These are phyloP conservation scores for Reticulitermes lucifugus DNA, from an alignment of 2,888 invertebrate species.

Conservation along the genomic window DNA sequence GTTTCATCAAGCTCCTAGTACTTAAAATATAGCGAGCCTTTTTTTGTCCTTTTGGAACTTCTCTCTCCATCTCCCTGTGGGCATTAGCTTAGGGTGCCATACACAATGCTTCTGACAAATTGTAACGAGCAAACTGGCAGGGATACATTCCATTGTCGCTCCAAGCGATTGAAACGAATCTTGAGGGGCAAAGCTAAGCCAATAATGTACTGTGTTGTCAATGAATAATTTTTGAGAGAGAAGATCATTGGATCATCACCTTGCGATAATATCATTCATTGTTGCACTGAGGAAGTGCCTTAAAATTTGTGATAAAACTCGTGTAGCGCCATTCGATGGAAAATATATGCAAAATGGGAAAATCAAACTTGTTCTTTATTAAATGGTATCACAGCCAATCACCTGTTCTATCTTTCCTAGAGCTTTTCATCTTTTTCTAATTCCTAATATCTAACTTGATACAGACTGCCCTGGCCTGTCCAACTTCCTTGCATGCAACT, in stretches of 20 bases:
- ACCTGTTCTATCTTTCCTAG: not conserved
- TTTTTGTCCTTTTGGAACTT: slow-evolving; percentile 43
- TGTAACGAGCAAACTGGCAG: slow-evolving; percentile 48
- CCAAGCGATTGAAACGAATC: slow-evolving; percentile 33
- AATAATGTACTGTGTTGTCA: slow-evolving; percentile 23
- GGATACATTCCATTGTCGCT: slow-evolving; percentile 53
- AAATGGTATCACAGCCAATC: not conserved
- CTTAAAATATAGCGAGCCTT: slow-evolving; percentile 50
- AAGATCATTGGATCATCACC: slow-evolving; percentile 49
- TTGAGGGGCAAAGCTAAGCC: slow-evolving; percentile 26
- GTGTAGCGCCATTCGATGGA: slow-evolving; percentile 55
- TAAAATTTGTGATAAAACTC: slow-evolving; percentile 55
- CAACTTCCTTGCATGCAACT: too few species aligned
- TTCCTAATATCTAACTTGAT: too few species aligned
- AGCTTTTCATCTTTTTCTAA: not conserved
- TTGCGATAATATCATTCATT: slow-evolving; percentile 54
- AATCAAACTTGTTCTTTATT: slow-evolving; percentile 36
- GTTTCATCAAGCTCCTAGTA: slow-evolving; percentile 47
- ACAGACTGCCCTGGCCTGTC: too few species aligned
- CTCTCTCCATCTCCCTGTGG: slow-evolving; percentile 48
- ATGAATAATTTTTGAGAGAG: slow-evolving; percentile 32
- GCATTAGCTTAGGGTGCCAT: slow-evolving; percentile 48
- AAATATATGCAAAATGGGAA: slow-evolving; percentile 54
- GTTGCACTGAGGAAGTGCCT: slow-evolving; percentile 56
- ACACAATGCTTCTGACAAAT: slow-evolving; percentile 46